Percentiles rank a stretch among this genome's conserved stretches.
These are phyloP conservation scores for Drosophila azteca DNA, from an alignment of 1,140 invertebrate species.

Conservation along the genomic window DNA sequence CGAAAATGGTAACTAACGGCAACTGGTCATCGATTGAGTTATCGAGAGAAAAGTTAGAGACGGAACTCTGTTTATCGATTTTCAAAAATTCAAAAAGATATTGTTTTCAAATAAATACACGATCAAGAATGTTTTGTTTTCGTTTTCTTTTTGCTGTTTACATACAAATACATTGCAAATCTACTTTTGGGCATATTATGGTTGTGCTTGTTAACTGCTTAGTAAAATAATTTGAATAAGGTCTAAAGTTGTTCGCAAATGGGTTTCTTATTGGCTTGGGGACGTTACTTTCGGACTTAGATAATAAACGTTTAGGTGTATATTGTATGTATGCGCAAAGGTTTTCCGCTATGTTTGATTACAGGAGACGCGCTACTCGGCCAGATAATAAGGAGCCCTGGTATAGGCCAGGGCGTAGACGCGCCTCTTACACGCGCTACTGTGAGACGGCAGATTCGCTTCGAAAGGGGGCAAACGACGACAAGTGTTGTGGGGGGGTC, in stretches of 20 bases:
- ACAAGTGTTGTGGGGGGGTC: slow-evolving; percentile 56
- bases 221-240: slow-evolving; percentile 33
- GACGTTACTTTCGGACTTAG: slow-evolving; percentile 54
- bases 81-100: background rate
- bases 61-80: too few relatives aligned
- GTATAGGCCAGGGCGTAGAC: slow-evolving; percentile 48
- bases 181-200: slow-evolving; percentile 68
- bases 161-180: slow-evolving; percentile 82
- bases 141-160: slow-evolving; percentile 80
- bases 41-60: too few relatives aligned
- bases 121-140: slow-evolving; percentile 58
- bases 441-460: slow-evolving; percentile 57
- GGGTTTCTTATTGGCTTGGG: slow-evolving; percentile 3
- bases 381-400: slow-evolving; percentile 33
- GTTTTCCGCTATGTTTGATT: slow-evolving; percentile 31
- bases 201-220: slow-evolving; percentile 31
- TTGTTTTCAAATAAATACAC: slow-evolving; percentile 25
- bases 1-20: slow-evolving; percentile 15
- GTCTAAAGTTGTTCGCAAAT: slow-evolving; percentile 47
- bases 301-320: slow-evolving; percentile 19
- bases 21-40: background rate
- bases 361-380: slow-evolving; percentile 47
- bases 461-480: slow-evolving; percentile 20
- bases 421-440: slow-evolving; percentile 43
- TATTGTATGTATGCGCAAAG: slow-evolving; percentile 52